Conservation (phyloP, 2,888 invertebrate genomes). For the Sclerodermus sp. region DNA sequence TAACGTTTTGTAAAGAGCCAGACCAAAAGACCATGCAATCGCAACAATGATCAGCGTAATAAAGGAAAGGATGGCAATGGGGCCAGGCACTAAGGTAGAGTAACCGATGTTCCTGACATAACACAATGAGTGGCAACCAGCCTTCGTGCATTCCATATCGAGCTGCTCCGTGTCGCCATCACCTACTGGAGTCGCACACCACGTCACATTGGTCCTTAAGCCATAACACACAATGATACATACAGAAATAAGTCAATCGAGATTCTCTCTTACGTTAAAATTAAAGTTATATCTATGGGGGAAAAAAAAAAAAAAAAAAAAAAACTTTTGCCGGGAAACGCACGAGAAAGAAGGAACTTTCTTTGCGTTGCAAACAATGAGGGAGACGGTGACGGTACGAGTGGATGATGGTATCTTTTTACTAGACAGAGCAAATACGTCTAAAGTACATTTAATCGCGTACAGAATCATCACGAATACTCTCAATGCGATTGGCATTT, state of each 20-base stretch:
- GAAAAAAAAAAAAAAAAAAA: too few relatives aligned
- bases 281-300: not conserved
- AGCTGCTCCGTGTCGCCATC: slow-evolving; percentile 15
- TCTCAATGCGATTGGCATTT: too few relatives aligned
- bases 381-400: too few relatives aligned
- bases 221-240: slow-evolving; percentile 25
- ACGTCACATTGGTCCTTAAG: slow-evolving; percentile 41
- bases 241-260: not conserved
- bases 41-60: slow-evolving; percentile 31
- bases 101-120: slow-evolving; percentile 18
- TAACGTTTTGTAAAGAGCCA: slow-evolving; percentile 10
- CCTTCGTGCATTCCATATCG: not conserved
- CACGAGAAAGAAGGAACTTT: not conserved
- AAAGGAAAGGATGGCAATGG: slow-evolving; percentile 32
- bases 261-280: too few relatives aligned
- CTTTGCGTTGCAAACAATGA: not conserved
- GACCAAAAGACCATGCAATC: slow-evolving; percentile 27
- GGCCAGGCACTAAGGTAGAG: slow-evolving; percentile 31
- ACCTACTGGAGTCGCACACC: slow-evolving; percentile 39
- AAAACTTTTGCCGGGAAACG: too few relatives aligned
- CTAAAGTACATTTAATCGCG: too few relatives aligned
- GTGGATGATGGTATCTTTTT: too few relatives aligned
- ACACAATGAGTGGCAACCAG: slow-evolving; percentile 2
- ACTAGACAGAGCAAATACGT: too few relatives aligned
- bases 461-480: too few relatives aligned